Conservation (phyloP, 2,797 vertebrate species). For the Gambusia yucatana region DNA sequence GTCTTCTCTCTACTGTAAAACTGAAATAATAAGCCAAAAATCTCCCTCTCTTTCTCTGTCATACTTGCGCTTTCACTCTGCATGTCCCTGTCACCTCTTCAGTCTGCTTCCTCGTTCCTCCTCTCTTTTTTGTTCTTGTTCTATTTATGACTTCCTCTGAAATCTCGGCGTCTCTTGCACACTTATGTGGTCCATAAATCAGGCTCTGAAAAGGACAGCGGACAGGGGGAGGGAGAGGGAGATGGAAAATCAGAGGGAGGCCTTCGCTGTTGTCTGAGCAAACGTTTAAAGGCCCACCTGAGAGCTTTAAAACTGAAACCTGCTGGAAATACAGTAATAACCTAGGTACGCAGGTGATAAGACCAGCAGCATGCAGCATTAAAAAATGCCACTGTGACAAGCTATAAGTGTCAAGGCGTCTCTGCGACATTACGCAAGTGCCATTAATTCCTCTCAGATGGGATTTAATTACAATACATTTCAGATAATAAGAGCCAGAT, state of each 20-base stretch:
- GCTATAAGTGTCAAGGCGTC: conserved; percentile 56
- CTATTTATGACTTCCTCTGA: conserved; percentile 85
- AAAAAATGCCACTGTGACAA: conserved; percentile 79
- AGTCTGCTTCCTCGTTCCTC: conserved; percentile 71
- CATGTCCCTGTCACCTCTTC: conserved; percentile 66
- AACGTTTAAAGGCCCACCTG: conserved; percentile 87
- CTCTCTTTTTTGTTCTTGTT: conserved; percentile 73
- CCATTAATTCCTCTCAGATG: conserved; percentile 43
- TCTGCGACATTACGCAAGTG: conserved; percentile 45
- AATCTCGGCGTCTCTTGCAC: conserved; percentile 77
- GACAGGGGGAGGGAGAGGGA: conserved; percentile 82
- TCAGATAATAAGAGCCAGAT: conserved; percentile 41
- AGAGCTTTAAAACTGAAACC: conserved; percentile 86
- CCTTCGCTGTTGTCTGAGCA: conserved; percentile 81
- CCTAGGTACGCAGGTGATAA: conserved; percentile 69
- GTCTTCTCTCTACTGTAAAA: conserved; percentile 35
- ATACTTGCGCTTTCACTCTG: conserved; percentile 48
- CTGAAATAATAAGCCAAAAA: conserved; percentile 58
- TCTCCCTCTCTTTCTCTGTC: conserved; percentile 38
- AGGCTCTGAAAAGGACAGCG: conserved; percentile 86
- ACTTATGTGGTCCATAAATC: conserved; percentile 88
- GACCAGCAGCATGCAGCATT: conserved; percentile 65
- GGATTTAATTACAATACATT: conserved; percentile 57
- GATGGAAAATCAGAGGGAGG: conserved; percentile 79
- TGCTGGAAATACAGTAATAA: conserved; percentile 84